Evolutionary conservation across 2,797 vertebrate genomes (phyloP), one percentile per base, ranked within the genome.

Genomic region (Anas georgica): DNA sequence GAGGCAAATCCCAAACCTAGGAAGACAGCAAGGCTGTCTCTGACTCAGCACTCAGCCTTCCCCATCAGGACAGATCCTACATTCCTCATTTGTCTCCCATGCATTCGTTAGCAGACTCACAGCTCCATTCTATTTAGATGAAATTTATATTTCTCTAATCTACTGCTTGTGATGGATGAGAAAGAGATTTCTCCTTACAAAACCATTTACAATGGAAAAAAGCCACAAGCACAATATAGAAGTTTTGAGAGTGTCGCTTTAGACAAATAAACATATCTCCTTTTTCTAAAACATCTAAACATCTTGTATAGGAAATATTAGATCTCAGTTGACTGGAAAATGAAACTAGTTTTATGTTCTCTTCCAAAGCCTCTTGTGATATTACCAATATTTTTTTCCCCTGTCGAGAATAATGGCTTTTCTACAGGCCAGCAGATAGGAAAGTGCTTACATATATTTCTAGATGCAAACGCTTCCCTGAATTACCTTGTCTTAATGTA

Each of bases 371-470:
- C 80, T 95, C 93, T 89, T 77, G 91, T 91, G 93, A 93, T 87
- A 91, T 91, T 60, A 89, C 77, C 92, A 73, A 60, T 79, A 92
- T 96, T 89, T 91, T 80, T 88, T 93, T 10, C 81, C 59, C 78
- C 82, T 94, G 90, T 95, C 81, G 59, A 95, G 91, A 95, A 84
- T 94, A 96, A 95, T 95, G 91, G 89, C 60, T 91, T 95, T 97
- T 96, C 94, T 93, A 68, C 88, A 95, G 90, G 94, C 91, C 95
- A 54, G 69, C 74, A 95, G 93, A 86, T 81, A 84, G 28, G 54
- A 90, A 91, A 92, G 90, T n/a, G 80, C 43, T 68, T 58, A 86
- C 81, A 93, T 69, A 83, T 88, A 95, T 96, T 97, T 95, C 91
- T 26, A 91, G 90, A 91, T 58, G 62, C 77, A 86, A 94, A 93